These are phyloP conservation scores for Synergus japonicus DNA, from an alignment of 2,888 invertebrate species.

Conservation along the genomic window DNA sequence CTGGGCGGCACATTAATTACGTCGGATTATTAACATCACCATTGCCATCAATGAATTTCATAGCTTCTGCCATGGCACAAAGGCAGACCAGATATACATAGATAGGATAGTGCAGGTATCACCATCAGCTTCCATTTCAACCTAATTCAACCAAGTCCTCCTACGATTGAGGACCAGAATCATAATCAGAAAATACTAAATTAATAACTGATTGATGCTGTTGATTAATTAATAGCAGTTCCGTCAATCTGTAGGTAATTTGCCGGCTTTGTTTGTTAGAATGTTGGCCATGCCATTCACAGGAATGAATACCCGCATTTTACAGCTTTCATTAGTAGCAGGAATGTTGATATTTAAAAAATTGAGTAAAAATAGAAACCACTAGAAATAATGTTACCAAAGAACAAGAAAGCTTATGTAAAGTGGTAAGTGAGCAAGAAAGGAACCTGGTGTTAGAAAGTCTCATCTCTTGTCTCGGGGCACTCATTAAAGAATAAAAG, in stretches of 20 bases:
- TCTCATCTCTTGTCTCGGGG: slow-evolving; percentile 22
- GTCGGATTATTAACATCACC: slow-evolving; percentile 60
- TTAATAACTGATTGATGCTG: not conserved
- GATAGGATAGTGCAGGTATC: not conserved
- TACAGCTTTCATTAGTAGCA: too few species aligned
- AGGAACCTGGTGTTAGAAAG: slow-evolving; percentile 14
- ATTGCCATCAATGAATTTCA: slow-evolving; percentile 57
- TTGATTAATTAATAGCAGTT: not conserved
- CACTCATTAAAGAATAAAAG: slow-evolving; percentile 30
- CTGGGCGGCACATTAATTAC: slow-evolving; percentile 60
- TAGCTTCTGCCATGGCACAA: slow-evolving; percentile 44
- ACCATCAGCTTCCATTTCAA: slow-evolving; percentile 21
- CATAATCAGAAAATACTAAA: slow-evolving; percentile 4
- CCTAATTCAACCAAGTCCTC: slow-evolving; percentile 16
- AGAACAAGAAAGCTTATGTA: slow-evolving; percentile 28
- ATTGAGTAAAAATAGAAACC: not conserved
- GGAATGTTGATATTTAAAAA: not conserved
- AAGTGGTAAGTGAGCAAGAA: slow-evolving; percentile 32
- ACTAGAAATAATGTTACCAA: slow-evolving; percentile 8
- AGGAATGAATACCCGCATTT: too few species aligned
- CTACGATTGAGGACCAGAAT: not conserved
- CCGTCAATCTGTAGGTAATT: not conserved
- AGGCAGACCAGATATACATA: slow-evolving; percentile 4
- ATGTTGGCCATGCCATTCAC: too few species aligned
- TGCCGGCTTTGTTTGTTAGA: too few species aligned